Evolutionary conservation across 2,113 vertebrate genomes (phyloP).

Genomic region (Myrmecobius fasciatus): DNA sequence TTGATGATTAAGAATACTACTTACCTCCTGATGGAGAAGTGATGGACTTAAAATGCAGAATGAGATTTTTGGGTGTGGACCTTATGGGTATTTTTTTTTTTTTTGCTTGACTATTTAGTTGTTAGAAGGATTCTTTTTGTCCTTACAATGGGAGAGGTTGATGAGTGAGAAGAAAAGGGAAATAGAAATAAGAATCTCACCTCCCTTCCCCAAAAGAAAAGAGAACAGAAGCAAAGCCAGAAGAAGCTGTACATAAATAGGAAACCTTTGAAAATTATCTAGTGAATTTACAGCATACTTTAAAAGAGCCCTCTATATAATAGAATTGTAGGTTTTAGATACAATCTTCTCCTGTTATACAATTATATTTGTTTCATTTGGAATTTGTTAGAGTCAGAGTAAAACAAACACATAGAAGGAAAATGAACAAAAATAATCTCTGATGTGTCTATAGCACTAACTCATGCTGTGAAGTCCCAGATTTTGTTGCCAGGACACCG

Average conservation of each 20-base stretch:
- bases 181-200: neutral
- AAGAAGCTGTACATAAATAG: neutral
- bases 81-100: no score
- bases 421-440: neutral
- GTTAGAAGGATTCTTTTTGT: neutral
- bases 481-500: neutral
- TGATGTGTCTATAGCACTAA: neutral
- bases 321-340: neutral
- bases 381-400: neutral
- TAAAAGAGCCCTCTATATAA: neutral
- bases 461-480: neutral
- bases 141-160: neutral
- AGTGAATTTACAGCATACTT: neutral
- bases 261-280: neutral
- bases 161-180: neutral
- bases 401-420: neutral
- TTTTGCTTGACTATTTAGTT: neutral
- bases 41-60: no score
- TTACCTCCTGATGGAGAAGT: no score
- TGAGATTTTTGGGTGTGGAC: no score
- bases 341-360: neutral
- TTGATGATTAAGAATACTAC: no score
- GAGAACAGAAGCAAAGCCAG: neutral
- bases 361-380: neutral
- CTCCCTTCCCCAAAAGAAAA: neutral